Percentiles rank a stretch among this genome's conserved stretches.
Evolutionary conservation across 2,113 vertebrate genomes (phyloP).

Genomic region (Oceanites oceanicus): DNA sequence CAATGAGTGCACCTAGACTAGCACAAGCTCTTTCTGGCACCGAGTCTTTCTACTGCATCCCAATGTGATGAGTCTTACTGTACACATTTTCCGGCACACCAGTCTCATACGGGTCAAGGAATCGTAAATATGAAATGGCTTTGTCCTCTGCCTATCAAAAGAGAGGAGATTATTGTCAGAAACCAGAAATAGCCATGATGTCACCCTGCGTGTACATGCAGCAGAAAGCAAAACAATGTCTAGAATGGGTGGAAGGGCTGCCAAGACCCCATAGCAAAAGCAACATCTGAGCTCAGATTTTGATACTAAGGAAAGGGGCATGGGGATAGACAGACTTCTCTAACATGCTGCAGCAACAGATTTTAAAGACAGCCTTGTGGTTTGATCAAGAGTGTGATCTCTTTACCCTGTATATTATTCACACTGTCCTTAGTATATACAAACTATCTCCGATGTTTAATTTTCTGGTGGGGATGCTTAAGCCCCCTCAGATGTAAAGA

Average conservation of each 20-base stretch:
- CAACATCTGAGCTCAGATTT: neutral
- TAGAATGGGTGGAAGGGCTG: neutral
- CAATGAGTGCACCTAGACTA: neutral
- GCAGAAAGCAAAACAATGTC: neutral
- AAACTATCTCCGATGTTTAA: neutral
- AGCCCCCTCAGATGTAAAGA: neutral
- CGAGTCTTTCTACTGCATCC: neutral
- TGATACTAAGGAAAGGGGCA: neutral
- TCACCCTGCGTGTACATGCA: neutral
- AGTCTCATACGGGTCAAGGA: neutral
- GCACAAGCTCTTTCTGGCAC: neutral
- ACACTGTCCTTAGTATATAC: neutral
- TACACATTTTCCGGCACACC: neutral
- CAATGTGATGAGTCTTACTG: neutral
- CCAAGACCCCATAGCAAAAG: neutral
- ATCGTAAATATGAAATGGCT: neutral
- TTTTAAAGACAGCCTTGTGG: neutral
- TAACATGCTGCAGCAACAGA: neutral
- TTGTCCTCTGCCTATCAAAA: neutral
- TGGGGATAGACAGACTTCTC: neutral
- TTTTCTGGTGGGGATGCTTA: neutral
- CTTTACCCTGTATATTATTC: neutral
- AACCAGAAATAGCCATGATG: neutral
- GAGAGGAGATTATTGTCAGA: neutral
- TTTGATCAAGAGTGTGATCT: neutral